Base-by-base conservation (phyloP, 37 sponge, comb jelly and placozoan species). In the Tethya wilhelma region DNA sequence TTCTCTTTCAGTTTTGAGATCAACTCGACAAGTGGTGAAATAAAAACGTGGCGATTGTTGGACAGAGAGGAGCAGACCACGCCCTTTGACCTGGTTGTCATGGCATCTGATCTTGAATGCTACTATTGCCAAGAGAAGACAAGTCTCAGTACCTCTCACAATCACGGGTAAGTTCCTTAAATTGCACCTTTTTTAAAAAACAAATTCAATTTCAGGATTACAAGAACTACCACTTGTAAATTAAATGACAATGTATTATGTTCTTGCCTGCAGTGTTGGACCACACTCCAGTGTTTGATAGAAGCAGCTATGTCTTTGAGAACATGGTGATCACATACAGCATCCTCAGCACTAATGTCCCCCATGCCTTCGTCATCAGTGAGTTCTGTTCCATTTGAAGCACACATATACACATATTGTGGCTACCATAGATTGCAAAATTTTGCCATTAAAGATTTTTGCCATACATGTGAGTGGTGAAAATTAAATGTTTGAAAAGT, bases 51-150 rank as follows among this genome's bases (percentile, higher is more conserved):
- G 0, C 33, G 1, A 19, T 0, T 3, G 0, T 68, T 87, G n/a
- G 77, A 87, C 69, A 44, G 88, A 30, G 82, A 81, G 44, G 2
- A 49, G 30, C 28, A 29, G 0, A 40, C 65, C 1, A 34, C 22
- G 8, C 49, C 53, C 1, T 67, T 58, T 44, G 38, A 26, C 25
- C 44, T 84, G 33, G 22, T 49, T 5, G 76, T 66, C 2, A 67
- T 58, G 49, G 84, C 84, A 38, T 30, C 69, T 36, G 84, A 84
- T 46, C 17, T 22, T 30, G 84, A n/a, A 84, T 39, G 8, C 55
- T 8, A 55, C 39, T 23, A 4, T 37, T 3, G n/a, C 14, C 36
- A 2, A 32, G 5, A 64, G 76, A 45, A 74, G 33, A 11, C 7
- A 23, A 5, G 41, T 26, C 42, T 32, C 67, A n/a, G 76, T 45